Evolutionary conservation across 2,113 vertebrate species (phyloP), one percentile per base, ranked within the genome.

Genomic region (Lepisosteus oculatus): DNA sequence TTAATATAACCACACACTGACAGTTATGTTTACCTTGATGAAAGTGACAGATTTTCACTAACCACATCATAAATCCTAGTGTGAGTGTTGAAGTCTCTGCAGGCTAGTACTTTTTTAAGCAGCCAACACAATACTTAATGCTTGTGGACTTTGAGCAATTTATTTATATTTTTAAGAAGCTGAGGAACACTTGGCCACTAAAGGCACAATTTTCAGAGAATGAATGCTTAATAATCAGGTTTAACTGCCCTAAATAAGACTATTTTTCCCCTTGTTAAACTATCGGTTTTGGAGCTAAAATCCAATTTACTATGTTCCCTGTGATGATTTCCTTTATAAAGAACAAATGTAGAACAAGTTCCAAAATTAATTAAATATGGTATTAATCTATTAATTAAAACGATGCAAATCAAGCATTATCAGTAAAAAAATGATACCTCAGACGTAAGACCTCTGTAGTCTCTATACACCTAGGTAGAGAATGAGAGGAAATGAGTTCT

Each of bases 31-130:
- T 43, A 42, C 71, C 56, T 57, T 55, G 8, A n/a, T 12, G 42
- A 65, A 67, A 43, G 55, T 17, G 13, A 72, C 55, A 45, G 54
- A 65, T 65, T 47, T 59, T 73, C 51, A 72, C 43, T 44, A 17
- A 14, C 14, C 55, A 17, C 42, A 17, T 57, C 43, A 45, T 65
- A 67, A 55, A 66, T 17, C 55, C 41, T 55, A 44, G 14, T 67
- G 8, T n/a, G n/a, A n/a, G 15, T 67, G 15, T 15, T 3, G 3
- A 62, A 9, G 3, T 55, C 64, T 59, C 4, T 65, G 29, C 43
- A 66, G 57, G 17, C 64, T 51, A 9, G 47, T 51, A 51, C 47
- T 9, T 51, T 17, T 9, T 51, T 9, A 51, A 51, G 47, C 9
- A 29, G 29, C 29, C 29, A 29, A 29, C 29, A 9, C 47, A 51